Evolutionary conservation across 2,888 invertebrate species (phyloP).

Genomic region (Tryphoninae sp.): DNA sequence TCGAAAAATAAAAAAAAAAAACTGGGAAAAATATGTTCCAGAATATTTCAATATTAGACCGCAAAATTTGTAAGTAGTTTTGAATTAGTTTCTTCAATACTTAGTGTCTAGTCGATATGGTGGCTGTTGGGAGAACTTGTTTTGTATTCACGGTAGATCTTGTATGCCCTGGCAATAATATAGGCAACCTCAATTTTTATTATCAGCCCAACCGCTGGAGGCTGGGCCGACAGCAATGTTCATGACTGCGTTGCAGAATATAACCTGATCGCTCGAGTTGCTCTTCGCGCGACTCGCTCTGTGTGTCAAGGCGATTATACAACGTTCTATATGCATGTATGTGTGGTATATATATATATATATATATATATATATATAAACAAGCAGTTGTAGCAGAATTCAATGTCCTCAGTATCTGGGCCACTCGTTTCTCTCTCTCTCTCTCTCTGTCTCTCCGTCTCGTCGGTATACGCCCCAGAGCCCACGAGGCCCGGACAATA

Average conservation of each 20-base stretch:
- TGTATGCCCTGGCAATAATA: constrained; percentile 43
- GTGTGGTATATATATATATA: constrained; percentile 6
- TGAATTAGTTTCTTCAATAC: too few relatives aligned
- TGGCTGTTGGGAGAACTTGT: constrained; percentile 14
- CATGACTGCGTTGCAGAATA: constrained; percentile 64
- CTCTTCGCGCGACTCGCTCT: constrained; percentile 56
- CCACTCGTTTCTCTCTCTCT: constrained; percentile 58
- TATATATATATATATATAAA: constrained; percentile 19
- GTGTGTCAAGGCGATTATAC: constrained; percentile 68
- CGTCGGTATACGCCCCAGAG: constrained; percentile 23
- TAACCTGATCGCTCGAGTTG: constrained; percentile 38
- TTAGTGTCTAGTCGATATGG: background rate
- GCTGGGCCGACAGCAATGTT: constrained; percentile 58
- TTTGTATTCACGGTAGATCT: constrained; percentile 60
- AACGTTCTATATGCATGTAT: constrained; percentile 51
- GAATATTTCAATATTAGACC: too few relatives aligned
- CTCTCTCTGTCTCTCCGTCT: constrained; percentile 20
- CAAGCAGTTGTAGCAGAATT: constrained; percentile 55
- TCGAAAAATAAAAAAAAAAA: constrained; percentile 1
- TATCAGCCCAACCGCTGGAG: constrained; percentile 64
- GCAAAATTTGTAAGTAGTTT: too few relatives aligned
- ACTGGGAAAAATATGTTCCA: background rate
- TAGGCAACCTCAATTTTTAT: constrained; percentile 67
- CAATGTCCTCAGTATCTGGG: constrained; percentile 66
- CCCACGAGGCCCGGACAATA: constrained; percentile 33